Evolutionary conservation across 2,113 vertebrate genomes (phyloP), one percentile per base, ranked within the genome.

Genomic region (Psittacus erithacus): DNA sequence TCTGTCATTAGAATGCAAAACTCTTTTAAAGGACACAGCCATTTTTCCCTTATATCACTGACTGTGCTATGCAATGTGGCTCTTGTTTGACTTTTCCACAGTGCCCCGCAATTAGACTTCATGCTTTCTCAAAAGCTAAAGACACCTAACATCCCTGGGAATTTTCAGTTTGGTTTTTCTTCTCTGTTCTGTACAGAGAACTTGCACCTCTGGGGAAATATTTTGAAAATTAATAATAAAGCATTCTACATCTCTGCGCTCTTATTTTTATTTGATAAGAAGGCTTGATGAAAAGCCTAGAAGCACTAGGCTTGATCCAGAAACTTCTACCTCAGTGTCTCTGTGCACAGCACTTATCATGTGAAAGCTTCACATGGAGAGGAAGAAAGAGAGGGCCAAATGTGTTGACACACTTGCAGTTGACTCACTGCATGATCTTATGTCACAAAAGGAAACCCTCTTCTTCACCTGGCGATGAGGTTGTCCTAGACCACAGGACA

Each of bases 401-500:
- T 1, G 0, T 18, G 3, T 50, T 39, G 8, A 59, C 33, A 14
- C 13, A 14, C 20, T 59, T 44, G 14, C 19, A 41, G 13, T 3
- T 76, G 24, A 78, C 16, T 11, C 16, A 17, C 17, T 38, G n/a
- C 35, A 57, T 82, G 9, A 84, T 3, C 25, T 17, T 68, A 4
- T 17, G 10, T 6, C 47, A 53, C 1, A 1, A 88, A 47, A 68
- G 9, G 20, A 70, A 59, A 59, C 6, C 3, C 5, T 43, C 25
- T 64, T 70, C 43, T 50, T 76, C 38, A 60, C 27, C 1, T 10
- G 20, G 13, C 47, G 31, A 46, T 39, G 13, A 9, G 9, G 1
- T 6, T 71, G 18, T 55, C 35, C 55, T 44, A 39, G 41, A 35
- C 2, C 8, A 18, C 0, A 0, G 20, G 6, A 59, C 3, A 17